Conservation (phyloP, 37 sponge, comb jelly and placozoan species). For the Cliona cf. orientalis region DNA sequence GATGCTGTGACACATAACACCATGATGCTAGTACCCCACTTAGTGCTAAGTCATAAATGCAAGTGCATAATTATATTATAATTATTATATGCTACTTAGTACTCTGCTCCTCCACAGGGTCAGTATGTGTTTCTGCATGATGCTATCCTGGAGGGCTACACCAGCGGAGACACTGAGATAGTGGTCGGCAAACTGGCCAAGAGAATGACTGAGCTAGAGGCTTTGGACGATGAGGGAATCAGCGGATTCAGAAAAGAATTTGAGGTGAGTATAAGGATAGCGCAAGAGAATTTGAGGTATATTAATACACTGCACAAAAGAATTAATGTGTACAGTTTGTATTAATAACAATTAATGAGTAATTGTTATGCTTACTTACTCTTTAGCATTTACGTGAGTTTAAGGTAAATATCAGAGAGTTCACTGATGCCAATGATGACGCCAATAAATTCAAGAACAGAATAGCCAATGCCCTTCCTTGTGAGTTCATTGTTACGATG, state of each 20-base stretch:
- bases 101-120: too few relatives aligned
- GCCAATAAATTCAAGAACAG: slow-evolving; percentile 83
- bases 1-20: too few relatives aligned
- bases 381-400: slow-evolving; percentile 53
- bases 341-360: too few relatives aligned
- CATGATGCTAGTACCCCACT: too few relatives aligned
- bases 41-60: too few relatives aligned
- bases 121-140: slow-evolving; percentile 96
- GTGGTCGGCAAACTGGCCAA: slow-evolving; percentile 50
- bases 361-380: too few relatives aligned
- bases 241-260: slow-evolving; percentile 74
- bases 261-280: slow-evolving; percentile 42
- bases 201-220: slow-evolving; percentile 39
- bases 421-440: slow-evolving; percentile 57
- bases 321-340: too few relatives aligned
- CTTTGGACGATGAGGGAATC: slow-evolving; percentile 49
- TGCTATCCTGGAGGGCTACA: slow-evolving; percentile 88
- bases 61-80: too few relatives aligned
- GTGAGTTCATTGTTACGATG: slow-evolving; percentile 34
- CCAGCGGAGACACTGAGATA: slow-evolving; percentile 69
- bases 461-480: slow-evolving; percentile 73
- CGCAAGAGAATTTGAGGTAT: too few relatives aligned
- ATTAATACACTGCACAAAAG: too few relatives aligned
- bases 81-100: too few relatives aligned
- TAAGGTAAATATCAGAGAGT: slow-evolving; percentile 53